Base-by-base conservation (phyloP, 2,113 vertebrate species). In the Mellivora capensis region DNA sequence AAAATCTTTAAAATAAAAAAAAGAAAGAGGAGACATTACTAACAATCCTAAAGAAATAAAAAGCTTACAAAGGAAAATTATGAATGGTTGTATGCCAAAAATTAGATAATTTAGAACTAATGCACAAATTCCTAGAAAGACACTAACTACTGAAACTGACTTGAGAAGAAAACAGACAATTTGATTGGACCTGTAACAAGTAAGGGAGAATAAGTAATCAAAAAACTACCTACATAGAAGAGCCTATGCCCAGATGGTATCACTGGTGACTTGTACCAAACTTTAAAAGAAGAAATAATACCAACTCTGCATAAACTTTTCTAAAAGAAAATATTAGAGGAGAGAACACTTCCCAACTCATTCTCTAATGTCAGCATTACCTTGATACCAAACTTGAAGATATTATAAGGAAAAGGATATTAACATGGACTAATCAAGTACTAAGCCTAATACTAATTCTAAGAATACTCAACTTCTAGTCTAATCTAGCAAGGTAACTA, bases 391-490 rank as follows among this genome's bases (percentile, higher is more conserved):
- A 93, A 93, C 84, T 11, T 10, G 71, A 72, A 74, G 49, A 61
- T 9, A 79, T 44, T n/a, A 79, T 49, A 76, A 77, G 34, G 76
- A 64, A 87, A 87, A 87, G 44, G 17, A 49, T 47, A 88, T 74
- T 52, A 90, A 72, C 39, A 12, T 79, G n/a, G 23, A 64, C 62
- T 80, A 74, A 61, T 93, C 54, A 88, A 81, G 42, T 90, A 71
- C 37, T 89, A 93, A 96, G 52, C 54, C 23, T 79, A 87, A 77
- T 25, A 90, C 25, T 95, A 80, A 82, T 80, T 97, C 83, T 87
- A 87, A 79, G 62, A 96, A 90, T 47, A 90, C 29, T 76, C 49
- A 62, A 85, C 12, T 91, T 87, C 12, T 93, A 85, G 61, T 79
- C 77, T 47, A 79, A 93, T 54, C 21, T 37, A 88, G 54, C 12